Evolutionary conservation across 2,113 vertebrate genomes (phyloP).

Genomic region (Poecilia latipinna): DNA sequence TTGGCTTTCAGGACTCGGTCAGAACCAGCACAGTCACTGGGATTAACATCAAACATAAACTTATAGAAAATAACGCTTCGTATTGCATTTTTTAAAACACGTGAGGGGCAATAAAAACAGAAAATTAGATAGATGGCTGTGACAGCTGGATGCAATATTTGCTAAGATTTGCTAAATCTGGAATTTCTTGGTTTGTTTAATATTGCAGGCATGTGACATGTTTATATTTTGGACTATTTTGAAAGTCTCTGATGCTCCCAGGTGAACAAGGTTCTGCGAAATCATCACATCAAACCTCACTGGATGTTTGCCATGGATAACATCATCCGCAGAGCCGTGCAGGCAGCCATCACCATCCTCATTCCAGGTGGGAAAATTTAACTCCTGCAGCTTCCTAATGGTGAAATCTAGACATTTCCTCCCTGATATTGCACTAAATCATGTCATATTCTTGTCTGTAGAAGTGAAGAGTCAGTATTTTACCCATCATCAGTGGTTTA

Average conservation of each 20-base stretch:
- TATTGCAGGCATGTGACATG: too few species aligned
- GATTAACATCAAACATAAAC: background rate
- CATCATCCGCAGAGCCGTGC: conserved; percentile 92
- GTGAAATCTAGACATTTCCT: too few species aligned
- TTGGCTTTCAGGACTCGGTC: conserved; percentile 95
- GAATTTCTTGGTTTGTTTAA: background rate
- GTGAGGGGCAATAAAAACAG: too few species aligned
- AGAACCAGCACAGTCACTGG: conserved; percentile 32
- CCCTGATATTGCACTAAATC: too few species aligned
- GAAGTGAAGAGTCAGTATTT: too few species aligned
- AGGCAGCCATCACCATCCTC: conserved; percentile 92
- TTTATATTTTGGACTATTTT: too few species aligned
- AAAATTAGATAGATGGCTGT: too few species aligned
- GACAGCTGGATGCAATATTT: background rate
- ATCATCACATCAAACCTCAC: conserved; percentile 92
- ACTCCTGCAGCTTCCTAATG: background rate
- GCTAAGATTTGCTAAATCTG: background rate
- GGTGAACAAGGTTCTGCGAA: conserved; percentile 94
- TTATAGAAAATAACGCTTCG: background rate
- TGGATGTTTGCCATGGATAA: conserved; percentile 99
- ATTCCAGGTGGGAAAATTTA: conserved; percentile 84
- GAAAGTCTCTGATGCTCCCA: conserved; percentile 53
- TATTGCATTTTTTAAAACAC: too few species aligned
- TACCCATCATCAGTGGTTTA: too few species aligned
- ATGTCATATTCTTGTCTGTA: too few species aligned